phyloP scores from a whole-genome alignment of 2,888 invertebrate species.

The Zhengitettix transpicula region DNA sequence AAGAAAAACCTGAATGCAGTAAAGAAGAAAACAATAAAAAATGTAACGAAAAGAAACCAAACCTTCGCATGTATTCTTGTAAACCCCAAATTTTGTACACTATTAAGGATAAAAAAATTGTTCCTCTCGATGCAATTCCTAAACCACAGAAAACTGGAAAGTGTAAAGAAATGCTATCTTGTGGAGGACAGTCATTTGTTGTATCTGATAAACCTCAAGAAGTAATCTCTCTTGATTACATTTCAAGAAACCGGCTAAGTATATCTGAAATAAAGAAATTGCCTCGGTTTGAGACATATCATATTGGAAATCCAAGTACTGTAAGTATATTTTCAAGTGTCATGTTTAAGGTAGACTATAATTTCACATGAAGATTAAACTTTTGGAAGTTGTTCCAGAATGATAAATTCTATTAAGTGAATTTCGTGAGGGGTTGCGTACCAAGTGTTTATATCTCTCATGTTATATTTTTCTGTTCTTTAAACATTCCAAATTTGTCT shows the following conservation, averaged over 20 bases:
- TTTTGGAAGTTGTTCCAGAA: no score
- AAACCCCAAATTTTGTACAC: conserved; percentile 31
- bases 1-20: conserved; percentile 16
- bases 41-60: not conserved
- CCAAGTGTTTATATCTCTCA: no score
- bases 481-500: no score
- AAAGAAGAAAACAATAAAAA: not conserved
- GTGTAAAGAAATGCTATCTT: not conserved
- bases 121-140: conserved; percentile 20
- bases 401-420: no score
- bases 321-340: not conserved
- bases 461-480: not conserved
- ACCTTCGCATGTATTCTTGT: conserved; percentile 14
- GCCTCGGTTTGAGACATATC: conserved; percentile 35
- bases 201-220: conserved; percentile 20
- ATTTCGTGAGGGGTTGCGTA: no score
- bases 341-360: no score
- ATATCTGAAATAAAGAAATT: conserved; percentile 35
- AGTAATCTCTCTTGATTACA: not conserved
- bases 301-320: conserved; percentile 28
- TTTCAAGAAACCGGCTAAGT: conserved; percentile 30
- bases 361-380: not conserved
- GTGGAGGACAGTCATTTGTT: conserved; percentile 16
- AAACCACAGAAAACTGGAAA: not conserved
- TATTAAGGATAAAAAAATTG: conserved; percentile 32